Evolutionary conservation across 2,113 vertebrate species (phyloP).

Genomic region (Eidolon helvum): DNA sequence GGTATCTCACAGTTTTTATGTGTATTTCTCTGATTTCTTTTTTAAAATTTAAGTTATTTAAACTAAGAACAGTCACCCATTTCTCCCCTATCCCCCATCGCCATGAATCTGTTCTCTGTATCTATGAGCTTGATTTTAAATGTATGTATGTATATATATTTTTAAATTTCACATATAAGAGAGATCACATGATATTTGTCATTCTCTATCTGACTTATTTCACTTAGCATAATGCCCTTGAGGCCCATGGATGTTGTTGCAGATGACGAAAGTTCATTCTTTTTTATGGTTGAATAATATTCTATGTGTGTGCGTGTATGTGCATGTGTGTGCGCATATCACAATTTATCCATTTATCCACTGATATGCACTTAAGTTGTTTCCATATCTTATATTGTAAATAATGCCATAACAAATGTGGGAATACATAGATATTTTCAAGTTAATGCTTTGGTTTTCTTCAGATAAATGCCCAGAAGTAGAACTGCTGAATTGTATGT

Average conservation of each 20-base stretch:
- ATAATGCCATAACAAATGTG: not conserved
- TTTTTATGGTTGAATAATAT: no score
- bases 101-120: not conserved
- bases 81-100: no score
- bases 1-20: not conserved
- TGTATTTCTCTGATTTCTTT: slow-evolving; percentile 19
- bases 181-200: not conserved
- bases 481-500: not conserved
- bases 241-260: not conserved
- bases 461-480: not conserved
- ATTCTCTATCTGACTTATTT: no score
- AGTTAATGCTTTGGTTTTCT: not conserved
- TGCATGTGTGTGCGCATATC: no score
- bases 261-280: no score
- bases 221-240: not conserved
- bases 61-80: not conserved
- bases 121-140: not conserved
- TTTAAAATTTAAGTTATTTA: not conserved
- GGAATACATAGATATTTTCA: not conserved
- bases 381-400: not conserved
- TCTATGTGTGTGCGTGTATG: no score
- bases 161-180: not conserved
- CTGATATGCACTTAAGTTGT: not conserved
- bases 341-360: not conserved
- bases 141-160: not conserved